Evolutionary conservation across 1,140 invertebrate genomes (phyloP), one percentile per base, ranked within the genome.

Genomic region (Tribolium castaneum): DNA sequence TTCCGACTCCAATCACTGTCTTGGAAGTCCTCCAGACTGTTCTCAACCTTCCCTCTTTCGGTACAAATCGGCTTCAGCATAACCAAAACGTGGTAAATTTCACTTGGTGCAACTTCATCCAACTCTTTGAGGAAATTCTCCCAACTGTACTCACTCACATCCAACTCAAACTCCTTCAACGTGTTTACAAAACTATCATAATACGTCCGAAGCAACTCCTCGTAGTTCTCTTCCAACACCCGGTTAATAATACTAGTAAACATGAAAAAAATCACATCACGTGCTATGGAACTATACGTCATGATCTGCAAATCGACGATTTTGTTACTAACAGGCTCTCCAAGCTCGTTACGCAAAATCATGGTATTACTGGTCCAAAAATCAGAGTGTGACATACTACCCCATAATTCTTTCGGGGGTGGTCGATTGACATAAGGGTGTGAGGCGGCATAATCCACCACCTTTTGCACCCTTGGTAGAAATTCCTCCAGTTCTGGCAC

Each of bases 301-400:
- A 88, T 88, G 12, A 90, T 88, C 85, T 93, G 92, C 70, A 92
- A 91, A 80, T 93, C 92, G 0, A 93, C 86, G 22, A 93, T 89
- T 84, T 91, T 92, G 4, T 90, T 80, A 45, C 88, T 86, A 0
- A 87, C 79, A 0, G 89, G 85, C 14, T 83, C 71, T 0, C 84
- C 86, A 59, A 72, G 76, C 25, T 78, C 13, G 39, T 85, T 79
- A 39, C 75, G 80, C 1, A 80, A 54, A 9, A 86, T 52, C 84
- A 93, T 87, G 0, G 92, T 86, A 78, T 93, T 93, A 80, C 92
- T 92, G 3, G 88, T 85, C 92, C 91, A 92, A 51, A 91, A 88
- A 83, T 93, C 92, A 0, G 87, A 85, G 70, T 92, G 92, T 2
- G 87, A 83, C 14, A 90, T 87, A 0, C 88, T 89, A 0, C 87